phyloP scores from a whole-genome alignment of 1,140 invertebrate species.

The Calephelis virginiensis region DNA sequence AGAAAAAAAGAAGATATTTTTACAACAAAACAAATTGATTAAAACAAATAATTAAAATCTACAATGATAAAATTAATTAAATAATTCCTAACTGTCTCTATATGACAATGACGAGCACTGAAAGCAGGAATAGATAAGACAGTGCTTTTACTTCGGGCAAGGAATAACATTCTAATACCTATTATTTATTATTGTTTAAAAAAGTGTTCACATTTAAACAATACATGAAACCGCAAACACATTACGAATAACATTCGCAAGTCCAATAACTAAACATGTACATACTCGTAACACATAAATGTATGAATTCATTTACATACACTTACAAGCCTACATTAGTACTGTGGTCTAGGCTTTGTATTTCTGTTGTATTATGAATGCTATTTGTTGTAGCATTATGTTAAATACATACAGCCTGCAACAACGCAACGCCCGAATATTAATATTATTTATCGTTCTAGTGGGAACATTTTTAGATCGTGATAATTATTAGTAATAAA shows the following conservation, averaged over 20 bases:
- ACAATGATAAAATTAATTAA: too few relatives aligned
- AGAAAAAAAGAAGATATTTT: too few relatives aligned
- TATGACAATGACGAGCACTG: not conserved
- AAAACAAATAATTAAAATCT: too few relatives aligned
- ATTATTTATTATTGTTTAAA: not conserved
- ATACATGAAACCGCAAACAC: not conserved
- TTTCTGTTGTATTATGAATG: not conserved
- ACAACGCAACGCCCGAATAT: too few relatives aligned
- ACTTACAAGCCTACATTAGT: not conserved
- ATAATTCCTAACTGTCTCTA: too few relatives aligned
- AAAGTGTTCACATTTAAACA: not conserved
- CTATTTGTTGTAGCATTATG: not conserved
- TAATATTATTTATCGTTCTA: too few relatives aligned
- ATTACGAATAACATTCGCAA: not conserved
- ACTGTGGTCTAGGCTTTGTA: not conserved
- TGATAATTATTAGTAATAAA: too few relatives aligned
- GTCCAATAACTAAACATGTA: not conserved
- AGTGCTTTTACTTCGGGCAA: too few relatives aligned
- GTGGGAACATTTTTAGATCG: too few relatives aligned
- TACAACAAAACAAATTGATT: too few relatives aligned
- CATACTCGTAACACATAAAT: not conserved
- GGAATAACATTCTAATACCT: not conserved
- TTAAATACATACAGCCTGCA: too few relatives aligned
- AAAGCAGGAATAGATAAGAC: not conserved
- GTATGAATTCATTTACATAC: constrained; percentile 1